phyloP scores from a whole-genome alignment of 1,140 invertebrate genomes.

The Diabrotica undecimpunctata region DNA sequence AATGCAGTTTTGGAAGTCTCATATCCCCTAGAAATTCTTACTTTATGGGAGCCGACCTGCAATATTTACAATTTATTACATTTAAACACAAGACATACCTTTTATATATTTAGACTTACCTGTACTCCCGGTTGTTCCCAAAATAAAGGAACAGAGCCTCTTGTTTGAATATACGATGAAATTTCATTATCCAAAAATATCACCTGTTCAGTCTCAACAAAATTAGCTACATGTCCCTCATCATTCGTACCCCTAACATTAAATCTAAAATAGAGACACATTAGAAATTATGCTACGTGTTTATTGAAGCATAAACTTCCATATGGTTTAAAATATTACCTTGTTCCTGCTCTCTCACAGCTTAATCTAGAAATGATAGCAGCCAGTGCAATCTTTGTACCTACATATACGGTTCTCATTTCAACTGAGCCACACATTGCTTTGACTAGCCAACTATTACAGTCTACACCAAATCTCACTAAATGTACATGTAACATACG shows the following conservation, averaged over 20 bases:
- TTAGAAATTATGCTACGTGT: conserved; percentile 10
- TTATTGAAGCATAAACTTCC: conserved; percentile 8
- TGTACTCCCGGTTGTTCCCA: conserved; percentile 99
- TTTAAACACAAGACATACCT: no score
- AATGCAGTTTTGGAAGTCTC: conserved; percentile 90
- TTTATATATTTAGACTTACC: conserved; percentile 44
- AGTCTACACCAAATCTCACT: conserved; percentile 84
- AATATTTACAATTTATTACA: conserved; percentile 5
- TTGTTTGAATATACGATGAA: conserved; percentile 80
- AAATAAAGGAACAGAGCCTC: conserved; percentile 96
- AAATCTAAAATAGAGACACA: conserved; percentile 59
- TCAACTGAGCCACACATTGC: conserved; percentile 95
- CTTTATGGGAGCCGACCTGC: conserved; percentile 95
- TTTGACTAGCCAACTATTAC: conserved; percentile 84
- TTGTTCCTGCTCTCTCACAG: conserved; percentile 92
- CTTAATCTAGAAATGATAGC: conserved; percentile 93
- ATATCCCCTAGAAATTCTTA: conserved; percentile 91
- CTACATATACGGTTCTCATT: conserved; percentile 93
- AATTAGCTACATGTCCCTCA: conserved; percentile 98
- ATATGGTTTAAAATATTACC: conserved; percentile 45
- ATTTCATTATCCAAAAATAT: conserved; percentile 87
- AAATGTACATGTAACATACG: conserved; percentile 90
- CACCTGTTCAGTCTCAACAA: conserved; percentile 98
- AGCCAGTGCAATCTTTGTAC: conserved; percentile 86
- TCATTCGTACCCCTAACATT: conserved; percentile 99